These are phyloP conservation scores for Pollicipes pollicipes DNA, from an alignment of 1,140 invertebrate genomes.

Conservation along the genomic window DNA sequence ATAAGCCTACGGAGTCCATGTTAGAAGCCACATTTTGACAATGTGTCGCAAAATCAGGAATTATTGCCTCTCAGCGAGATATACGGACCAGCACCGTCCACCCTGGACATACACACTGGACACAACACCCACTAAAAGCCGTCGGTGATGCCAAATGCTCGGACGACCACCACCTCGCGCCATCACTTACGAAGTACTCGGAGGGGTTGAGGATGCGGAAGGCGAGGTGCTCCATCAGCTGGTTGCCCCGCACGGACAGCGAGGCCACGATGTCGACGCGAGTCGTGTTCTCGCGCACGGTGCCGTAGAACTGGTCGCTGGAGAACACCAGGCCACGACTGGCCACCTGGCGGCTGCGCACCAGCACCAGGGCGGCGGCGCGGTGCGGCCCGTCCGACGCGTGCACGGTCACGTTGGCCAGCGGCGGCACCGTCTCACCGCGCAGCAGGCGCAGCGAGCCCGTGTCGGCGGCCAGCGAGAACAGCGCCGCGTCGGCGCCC, in stretches of 20 bases:
- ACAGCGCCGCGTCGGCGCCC: constrained; percentile 21
- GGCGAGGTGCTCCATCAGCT: constrained; percentile 67
- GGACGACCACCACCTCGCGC: no score
- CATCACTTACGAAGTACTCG: no score
- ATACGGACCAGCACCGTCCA: no score
- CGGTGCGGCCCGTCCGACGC: constrained; percentile 38
- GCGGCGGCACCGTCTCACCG: no score
- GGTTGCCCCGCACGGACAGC: constrained; percentile 66
- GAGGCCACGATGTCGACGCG: constrained; percentile 58
- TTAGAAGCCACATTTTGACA: no score
- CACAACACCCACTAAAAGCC: no score
- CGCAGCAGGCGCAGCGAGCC: no score
- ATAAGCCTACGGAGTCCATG: no score
- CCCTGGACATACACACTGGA: no score
- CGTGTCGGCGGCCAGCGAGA: constrained; percentile 8
- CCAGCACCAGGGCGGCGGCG: constrained; percentile 28
- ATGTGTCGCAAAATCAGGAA: no score
- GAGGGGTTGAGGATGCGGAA: constrained; percentile 72
- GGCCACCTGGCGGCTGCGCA: constrained; percentile 46
- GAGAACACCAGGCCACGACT: constrained; percentile 64
- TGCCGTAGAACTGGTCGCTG: constrained; percentile 56
- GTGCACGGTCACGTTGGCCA: constrained; percentile 24
- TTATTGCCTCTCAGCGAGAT: no score
- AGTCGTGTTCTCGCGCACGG: constrained; percentile 65
- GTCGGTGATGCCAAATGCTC: no score